Percentiles rank a stretch among this genome's conserved stretches.
phyloP scores from a whole-genome alignment of 2,113 vertebrate species.

The Myotis lucifugus region DNA sequence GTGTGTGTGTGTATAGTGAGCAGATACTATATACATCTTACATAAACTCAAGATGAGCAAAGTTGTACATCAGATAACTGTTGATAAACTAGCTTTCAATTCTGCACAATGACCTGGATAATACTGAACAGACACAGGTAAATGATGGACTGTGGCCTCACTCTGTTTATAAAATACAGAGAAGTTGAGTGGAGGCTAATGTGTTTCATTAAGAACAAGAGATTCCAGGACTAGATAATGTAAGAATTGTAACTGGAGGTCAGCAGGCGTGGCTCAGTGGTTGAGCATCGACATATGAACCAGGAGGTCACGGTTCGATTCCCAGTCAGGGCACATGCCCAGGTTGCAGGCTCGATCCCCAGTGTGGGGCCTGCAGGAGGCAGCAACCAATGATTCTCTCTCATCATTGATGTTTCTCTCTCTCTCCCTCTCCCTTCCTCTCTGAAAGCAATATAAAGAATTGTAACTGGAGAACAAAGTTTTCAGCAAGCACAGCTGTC shows the following conservation, averaged over 20 bases:
- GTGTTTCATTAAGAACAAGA: not conserved
- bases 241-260: not conserved
- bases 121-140: not conserved
- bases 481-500: not conserved
- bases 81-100: not conserved
- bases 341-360: too few species aligned
- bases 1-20: not conserved
- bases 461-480: not conserved
- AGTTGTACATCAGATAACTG: not conserved
- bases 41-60: not conserved
- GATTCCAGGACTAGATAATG: not conserved
- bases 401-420: too few species aligned
- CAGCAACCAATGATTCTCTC: too few species aligned
- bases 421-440: too few species aligned
- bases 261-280: too few species aligned
- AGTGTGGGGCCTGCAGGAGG: too few species aligned
- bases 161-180: not conserved
- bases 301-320: too few species aligned
- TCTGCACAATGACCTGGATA: not conserved
- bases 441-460: not conserved
- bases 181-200: not conserved
- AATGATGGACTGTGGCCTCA: not conserved
- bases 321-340: too few species aligned
- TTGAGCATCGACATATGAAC: too few species aligned
- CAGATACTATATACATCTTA: not conserved